Base-by-base conservation (phyloP, 2,888 invertebrate genomes). In the Nemotelus pantherinus region DNA sequence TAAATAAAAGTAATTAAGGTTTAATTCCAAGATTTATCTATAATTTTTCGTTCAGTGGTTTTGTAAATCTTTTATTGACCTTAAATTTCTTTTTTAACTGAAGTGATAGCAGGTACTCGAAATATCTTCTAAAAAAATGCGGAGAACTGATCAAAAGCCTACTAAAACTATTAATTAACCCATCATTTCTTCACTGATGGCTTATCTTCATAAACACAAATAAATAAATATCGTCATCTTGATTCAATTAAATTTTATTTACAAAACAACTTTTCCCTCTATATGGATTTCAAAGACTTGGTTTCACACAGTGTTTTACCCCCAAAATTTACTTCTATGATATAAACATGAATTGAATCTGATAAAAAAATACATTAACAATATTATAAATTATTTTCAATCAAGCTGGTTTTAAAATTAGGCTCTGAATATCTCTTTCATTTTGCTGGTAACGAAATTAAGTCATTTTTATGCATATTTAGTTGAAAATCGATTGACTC, bases 261-360 rank as follows among this genome's bases (percentile, higher is more conserved):
- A 70, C 70, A 70, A 70, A 70, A 70, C 53, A 70, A 41, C 10
- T 55, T 55, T 53, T 44, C 67, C 43, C 7, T 55, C n/a, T 53
- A 55, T 47, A 55, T 70, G 41, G 43, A 55, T 44, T 65, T 65
- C 43, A 68, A 53, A 53, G 43, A 53, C 55, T 70, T 70, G 43
- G 53, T 70, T 50, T 53, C 5, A 41, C 55, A 70, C 70, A 70
- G 10, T 55, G 41, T 43, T 25, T 60, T 7, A 7, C 50, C 70
- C 53, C 63, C 63, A 43, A 63, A 70, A 55, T 43, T 43, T 70
- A 39, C 10, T 50, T 68, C 53, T 47, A 70, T 9, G 53, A 70
- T n/a, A 39, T 3, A 44, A 67, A 67, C 25, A 25, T 63, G 63
- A 63, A 41, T 43, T 43, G 5, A 63, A 63, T 63, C 43, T 63